Base-by-base conservation (phyloP, 2,888 invertebrate species). In the Plutella xylostella region DNA sequence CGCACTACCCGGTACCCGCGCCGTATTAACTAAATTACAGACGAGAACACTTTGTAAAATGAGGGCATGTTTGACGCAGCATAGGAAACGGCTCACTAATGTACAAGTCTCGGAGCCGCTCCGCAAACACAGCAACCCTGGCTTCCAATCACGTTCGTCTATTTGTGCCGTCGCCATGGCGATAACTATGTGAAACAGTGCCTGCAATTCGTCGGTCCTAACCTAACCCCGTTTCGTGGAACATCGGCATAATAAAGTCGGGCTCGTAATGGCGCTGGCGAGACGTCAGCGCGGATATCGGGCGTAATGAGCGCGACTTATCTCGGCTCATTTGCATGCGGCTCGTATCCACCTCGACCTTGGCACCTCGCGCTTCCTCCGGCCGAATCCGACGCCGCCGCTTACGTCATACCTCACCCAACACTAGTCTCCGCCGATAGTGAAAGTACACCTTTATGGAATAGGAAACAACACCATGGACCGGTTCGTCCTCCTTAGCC, bases 241-340 rank as follows among this genome's bases (percentile, higher is more conserved):
- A 42, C 42, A 31, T 75, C 72, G 65, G 61, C 59, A 64, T 73
- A 76, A 77, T 75, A 68, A 73, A 73, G 68, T 64, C 68, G 57
- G 65, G 67, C 63, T 63, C 61, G 64, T 70, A 72, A 77, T 71
- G 69, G 65, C 63, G 55, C 60, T 61, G 57, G 55, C 59, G 61
- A 66, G 67, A 65, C 66, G 61, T 58, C 64, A 63, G 57, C 57
- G 63, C 63, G 69, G 66, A 66, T 69, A 70, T 67, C 58, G 66
- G 60, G 63, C 65, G 73, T 79, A 78, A 79, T 77, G 75, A 79
- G 69, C 65, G 65, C 65, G 70, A 72, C 73, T 76, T 80, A 79
- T 79, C 76, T 75, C 56, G 55, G 65, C 69, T 72, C 72, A 79
- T 82, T 83, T 80, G 68, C 79, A 80, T 80, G 69, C 71, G 61